Evolutionary conservation across 2,888 invertebrate species (phyloP).

Genomic region (Synanthedon tipuliformis): DNA sequence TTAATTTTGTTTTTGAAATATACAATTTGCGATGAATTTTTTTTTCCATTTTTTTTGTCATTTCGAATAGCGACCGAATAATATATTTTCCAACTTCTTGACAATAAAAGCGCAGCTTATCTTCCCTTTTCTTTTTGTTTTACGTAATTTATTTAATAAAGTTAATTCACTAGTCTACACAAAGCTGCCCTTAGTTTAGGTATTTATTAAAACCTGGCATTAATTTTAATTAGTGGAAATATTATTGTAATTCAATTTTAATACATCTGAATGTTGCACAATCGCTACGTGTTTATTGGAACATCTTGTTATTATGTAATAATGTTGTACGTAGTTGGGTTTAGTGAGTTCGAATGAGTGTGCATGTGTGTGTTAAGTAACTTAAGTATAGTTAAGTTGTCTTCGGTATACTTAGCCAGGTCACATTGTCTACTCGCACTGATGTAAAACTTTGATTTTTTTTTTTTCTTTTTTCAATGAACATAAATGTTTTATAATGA

Average conservation of each 20-base stretch:
- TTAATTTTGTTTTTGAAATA: too few relatives aligned
- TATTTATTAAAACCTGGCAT: constrained; percentile 7
- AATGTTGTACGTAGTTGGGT: background rate
- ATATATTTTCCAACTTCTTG: too few relatives aligned
- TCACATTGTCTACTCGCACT: constrained; percentile 19
- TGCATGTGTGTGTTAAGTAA: background rate
- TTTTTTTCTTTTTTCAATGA: constrained; percentile 33
- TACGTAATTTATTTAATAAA: too few relatives aligned
- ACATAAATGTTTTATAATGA: constrained; percentile 28
- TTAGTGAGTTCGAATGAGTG: background rate
- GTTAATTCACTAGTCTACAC: constrained; percentile 2
- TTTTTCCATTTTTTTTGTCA: too few relatives aligned
- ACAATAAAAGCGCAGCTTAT: too few relatives aligned
- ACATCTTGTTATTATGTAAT: background rate
- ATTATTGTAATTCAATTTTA: background rate
- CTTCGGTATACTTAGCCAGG: constrained; percentile 5
- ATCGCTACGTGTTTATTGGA: background rate
- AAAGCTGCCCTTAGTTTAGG: constrained; percentile 7
- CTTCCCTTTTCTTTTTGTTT: too few relatives aligned
- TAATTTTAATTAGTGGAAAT: background rate
- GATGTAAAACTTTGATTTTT: constrained; percentile 33
- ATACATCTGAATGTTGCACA: background rate
- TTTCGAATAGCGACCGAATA: too few relatives aligned
- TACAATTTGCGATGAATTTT: too few relatives aligned
- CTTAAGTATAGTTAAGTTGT: constrained; percentile 5